Conservation (phyloP, 92 coral and sea anemone species). For the Porites rus region DNA sequence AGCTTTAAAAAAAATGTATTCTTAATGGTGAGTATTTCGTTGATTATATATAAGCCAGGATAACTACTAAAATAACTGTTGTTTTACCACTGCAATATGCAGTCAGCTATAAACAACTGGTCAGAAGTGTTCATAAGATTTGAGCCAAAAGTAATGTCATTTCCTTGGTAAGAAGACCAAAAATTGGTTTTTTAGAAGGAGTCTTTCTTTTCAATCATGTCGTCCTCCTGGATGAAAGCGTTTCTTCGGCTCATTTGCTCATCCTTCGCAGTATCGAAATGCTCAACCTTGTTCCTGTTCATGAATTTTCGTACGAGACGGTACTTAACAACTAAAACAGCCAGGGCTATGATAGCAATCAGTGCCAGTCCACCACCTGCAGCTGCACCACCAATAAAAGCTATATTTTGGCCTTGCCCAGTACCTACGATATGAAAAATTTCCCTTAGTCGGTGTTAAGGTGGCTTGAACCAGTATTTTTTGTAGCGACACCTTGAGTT, state of each 20-base stretch:
- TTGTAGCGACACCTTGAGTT: too few species aligned
- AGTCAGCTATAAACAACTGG: too few species aligned
- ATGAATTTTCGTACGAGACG: conserved; percentile 31
- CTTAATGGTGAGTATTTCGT: too few species aligned
- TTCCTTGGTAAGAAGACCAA: too few species aligned
- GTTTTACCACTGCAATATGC: too few species aligned
- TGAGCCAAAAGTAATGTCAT: too few species aligned
- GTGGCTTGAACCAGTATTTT: too few species aligned
- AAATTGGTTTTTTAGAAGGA: neutral
- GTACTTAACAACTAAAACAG: conserved; percentile 37
- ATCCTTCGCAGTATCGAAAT: conserved; percentile 25
- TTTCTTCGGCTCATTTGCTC: conserved; percentile 30
- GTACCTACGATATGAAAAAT: neutral
- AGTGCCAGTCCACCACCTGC: conserved; percentile 39
- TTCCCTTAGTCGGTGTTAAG: neutral
- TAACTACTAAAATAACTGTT: too few species aligned
- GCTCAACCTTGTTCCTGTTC: conserved; percentile 54
- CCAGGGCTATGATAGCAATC: conserved; percentile 41
- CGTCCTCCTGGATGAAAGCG: conserved; percentile 49
- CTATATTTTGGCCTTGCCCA: neutral
- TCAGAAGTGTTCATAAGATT: too few species aligned
- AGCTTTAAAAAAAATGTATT: too few species aligned
- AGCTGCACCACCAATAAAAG: conserved; percentile 28
- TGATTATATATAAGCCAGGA: too few species aligned
- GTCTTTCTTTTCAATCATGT: conserved; percentile 23